A percentile compares a stretch with the other conserved stretches of the same genome.
phyloP scores from a whole-genome alignment of 2,888 invertebrate genomes.

The Drosophila kuntzei region DNA sequence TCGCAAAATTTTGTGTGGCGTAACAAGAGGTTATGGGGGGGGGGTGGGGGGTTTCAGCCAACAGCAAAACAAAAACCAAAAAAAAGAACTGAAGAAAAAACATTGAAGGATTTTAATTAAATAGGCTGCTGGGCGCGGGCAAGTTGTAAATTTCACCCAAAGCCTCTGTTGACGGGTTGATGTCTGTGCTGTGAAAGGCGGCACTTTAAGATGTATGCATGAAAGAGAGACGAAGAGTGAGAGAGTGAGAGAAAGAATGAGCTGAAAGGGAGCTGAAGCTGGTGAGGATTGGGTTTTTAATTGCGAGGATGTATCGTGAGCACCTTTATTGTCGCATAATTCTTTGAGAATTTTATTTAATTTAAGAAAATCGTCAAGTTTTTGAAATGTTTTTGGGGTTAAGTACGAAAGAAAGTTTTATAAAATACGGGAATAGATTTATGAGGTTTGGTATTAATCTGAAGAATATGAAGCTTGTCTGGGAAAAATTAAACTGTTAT shows the following conservation, averaged over 20 bases:
- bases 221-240: slow-evolving; percentile 18
- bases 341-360: slow-evolving; percentile 48
- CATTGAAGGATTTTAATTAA: slow-evolving; percentile 81
- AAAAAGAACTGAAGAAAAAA: slow-evolving; percentile 27
- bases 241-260: no score
- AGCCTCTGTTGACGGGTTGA: slow-evolving; percentile 16
- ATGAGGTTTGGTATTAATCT: background rate
- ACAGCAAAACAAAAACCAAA: slow-evolving; percentile 27
- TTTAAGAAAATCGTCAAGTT: slow-evolving; percentile 16
- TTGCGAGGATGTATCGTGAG: slow-evolving; percentile 47
- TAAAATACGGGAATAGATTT: background rate
- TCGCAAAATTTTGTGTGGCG: slow-evolving; percentile 39
- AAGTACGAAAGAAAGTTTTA: background rate
- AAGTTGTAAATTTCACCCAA: slow-evolving; percentile 61
- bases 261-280: background rate
- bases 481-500: no score
- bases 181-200: slow-evolving; percentile 29
- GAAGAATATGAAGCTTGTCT: no score
- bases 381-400: slow-evolving; percentile 8
- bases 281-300: slow-evolving; percentile 36
- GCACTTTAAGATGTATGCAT: slow-evolving; percentile 28
- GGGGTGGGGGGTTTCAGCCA: slow-evolving; percentile 3
- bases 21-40: no score
- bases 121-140: slow-evolving; percentile 61
- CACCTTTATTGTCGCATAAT: slow-evolving; percentile 61